phyloP scores from a whole-genome alignment of 2,113 vertebrate species.

The Poeciliopsis occidentalis region DNA sequence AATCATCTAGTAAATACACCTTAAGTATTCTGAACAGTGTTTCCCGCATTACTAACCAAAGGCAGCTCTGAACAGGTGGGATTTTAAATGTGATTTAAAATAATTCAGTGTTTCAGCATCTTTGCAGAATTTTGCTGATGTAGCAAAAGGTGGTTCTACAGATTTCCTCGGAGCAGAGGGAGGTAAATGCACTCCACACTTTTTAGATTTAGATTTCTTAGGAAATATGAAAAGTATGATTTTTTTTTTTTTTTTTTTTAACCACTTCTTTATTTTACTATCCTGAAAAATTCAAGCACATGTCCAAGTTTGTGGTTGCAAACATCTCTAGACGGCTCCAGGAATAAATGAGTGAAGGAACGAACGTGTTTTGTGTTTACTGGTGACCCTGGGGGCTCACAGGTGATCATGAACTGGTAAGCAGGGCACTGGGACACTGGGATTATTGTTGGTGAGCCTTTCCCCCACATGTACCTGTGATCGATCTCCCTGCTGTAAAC shows the following conservation, averaged over 20 bases:
- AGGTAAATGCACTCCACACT: neutral
- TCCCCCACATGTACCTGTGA: slow-evolving; percentile 35
- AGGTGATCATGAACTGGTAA: slow-evolving; percentile 67
- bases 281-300: neutral
- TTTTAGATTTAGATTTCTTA: neutral
- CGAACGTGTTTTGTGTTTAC: neutral
- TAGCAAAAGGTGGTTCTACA: neutral
- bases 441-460: slow-evolving; percentile 39
- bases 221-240: no score
- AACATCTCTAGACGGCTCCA: neutral
- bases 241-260: neutral
- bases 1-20: no score
- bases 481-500: slow-evolving; percentile 39
- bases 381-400: slow-evolving; percentile 39
- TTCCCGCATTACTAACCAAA: no score
- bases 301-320: no score
- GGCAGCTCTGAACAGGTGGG: no score
- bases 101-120: no score
- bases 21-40: no score
- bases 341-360: neutral
- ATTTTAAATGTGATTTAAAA: no score
- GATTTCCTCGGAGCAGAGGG: neutral
- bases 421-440: slow-evolving; percentile 59
- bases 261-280: neutral
- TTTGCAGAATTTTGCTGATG: no score